phyloP scores from a whole-genome alignment of 1,140 invertebrate genomes.

The Panagrolaimus sp. region DNA sequence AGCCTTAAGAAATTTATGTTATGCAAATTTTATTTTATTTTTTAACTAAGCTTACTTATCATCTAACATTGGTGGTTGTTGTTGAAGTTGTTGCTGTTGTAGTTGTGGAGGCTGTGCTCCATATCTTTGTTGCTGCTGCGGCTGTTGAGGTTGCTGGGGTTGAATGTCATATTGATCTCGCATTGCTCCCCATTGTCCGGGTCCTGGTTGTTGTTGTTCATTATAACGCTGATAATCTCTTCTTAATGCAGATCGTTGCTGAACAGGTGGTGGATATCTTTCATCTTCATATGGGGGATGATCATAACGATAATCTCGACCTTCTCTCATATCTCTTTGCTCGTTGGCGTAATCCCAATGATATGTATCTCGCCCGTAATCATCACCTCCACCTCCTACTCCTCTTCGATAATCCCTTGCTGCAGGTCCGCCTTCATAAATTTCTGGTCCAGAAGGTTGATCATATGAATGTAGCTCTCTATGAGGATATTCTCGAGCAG shows the following conservation, averaged over 20 bases:
- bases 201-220: not conserved
- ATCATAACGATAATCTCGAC: slow-evolving; percentile 3
- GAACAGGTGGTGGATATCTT: slow-evolving; percentile 2
- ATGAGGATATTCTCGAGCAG: slow-evolving; percentile 1
- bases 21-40: too few species aligned
- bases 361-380: slow-evolving; percentile 16
- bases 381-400: slow-evolving; percentile 5
- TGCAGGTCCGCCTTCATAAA: not conserved
- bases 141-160: not conserved
- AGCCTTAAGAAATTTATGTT: too few species aligned
- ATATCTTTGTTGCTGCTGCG: slow-evolving; percentile 1
- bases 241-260: slow-evolving; percentile 3
- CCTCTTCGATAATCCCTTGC: not conserved
- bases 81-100: not conserved
- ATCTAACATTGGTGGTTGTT: too few species aligned
- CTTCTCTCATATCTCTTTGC: not conserved
- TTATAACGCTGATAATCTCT: slow-evolving; percentile 7
- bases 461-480: not conserved
- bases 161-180: slow-evolving; percentile 3
- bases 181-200: not conserved
- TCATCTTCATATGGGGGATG: slow-evolving; percentile 11
- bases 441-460: not conserved
- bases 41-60: too few species aligned
- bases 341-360: slow-evolving; percentile 6
- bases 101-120: slow-evolving; percentile 15